Conservation (phyloP, 2,888 invertebrate genomes). For the Dryobota labecula region DNA sequence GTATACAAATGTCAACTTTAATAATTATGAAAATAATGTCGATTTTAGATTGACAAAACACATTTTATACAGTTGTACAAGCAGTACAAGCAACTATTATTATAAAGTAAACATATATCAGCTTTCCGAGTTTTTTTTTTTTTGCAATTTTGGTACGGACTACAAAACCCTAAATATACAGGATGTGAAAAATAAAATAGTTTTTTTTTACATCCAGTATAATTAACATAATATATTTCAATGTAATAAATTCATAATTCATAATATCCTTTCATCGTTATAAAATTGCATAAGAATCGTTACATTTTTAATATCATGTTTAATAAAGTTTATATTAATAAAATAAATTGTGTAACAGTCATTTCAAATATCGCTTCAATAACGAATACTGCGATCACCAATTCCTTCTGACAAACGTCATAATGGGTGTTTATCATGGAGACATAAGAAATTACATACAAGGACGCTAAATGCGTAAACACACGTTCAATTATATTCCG, state of each 20-base stretch:
- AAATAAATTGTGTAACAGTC: accelerated
- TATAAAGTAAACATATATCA: not conserved
- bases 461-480: too few species aligned
- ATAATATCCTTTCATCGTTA: slow-evolving; percentile 44
- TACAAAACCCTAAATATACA: not conserved
- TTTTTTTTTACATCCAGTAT: not conserved
- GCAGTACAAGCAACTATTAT: too few species aligned
- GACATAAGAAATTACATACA: not conserved
- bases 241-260: slow-evolving; percentile 20
- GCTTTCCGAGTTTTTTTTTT: not conserved
- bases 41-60: not conserved
- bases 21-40: not conserved
- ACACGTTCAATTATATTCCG: too few species aligned
- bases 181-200: not conserved
- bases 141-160: slow-evolving; percentile 16
- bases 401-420: not conserved
- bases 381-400: not conserved
- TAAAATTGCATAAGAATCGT: slow-evolving; percentile 34
- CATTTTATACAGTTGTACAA: not conserved
- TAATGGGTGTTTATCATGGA: not conserved
- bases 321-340: not conserved
- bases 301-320: slow-evolving; percentile 21
- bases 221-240: not conserved
- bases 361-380: not conserved
- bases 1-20: not conserved